These are phyloP conservation scores for Hemiscyllium ocellatum DNA, from an alignment of 2,113 vertebrate species.

Conservation along the genomic window DNA sequence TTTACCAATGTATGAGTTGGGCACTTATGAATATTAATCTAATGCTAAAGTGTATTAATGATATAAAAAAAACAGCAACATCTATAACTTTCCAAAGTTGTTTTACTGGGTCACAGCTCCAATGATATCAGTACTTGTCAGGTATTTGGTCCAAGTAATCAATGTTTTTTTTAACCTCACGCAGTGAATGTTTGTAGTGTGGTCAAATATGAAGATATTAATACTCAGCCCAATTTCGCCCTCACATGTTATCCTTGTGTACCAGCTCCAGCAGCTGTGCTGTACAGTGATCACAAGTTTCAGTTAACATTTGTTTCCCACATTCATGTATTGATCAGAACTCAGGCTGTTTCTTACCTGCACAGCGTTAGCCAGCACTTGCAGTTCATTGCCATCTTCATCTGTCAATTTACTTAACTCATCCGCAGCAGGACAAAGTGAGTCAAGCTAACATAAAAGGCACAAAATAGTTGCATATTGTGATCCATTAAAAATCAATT, in stretches of 20 bases:
- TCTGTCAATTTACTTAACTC: conserved; percentile 61
- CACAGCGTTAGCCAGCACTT: conserved; percentile 60
- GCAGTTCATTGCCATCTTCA: conserved; percentile 53
- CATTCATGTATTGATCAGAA: background rate
- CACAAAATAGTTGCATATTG: background rate
- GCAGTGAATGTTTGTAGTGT: background rate
- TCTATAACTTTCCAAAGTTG: background rate
- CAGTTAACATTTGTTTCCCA: background rate
- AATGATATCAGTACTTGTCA: background rate
- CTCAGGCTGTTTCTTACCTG: conserved; percentile 55
- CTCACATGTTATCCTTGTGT: background rate
- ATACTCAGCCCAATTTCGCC: background rate
- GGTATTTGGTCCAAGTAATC: background rate
- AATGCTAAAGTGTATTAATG: background rate
- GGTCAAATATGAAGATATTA: background rate
- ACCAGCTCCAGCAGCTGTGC: background rate
- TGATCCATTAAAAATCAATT: background rate
- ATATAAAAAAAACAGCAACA: background rate
- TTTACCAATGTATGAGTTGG: background rate
- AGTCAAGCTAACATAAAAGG: conserved; percentile 66
- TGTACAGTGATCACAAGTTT: background rate
- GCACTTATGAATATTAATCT: background rate
- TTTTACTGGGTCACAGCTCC: background rate
- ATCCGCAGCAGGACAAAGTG: conserved; percentile 71
- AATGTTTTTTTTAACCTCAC: background rate